Evolutionary conservation across 53 echinoderm and acorn worm genomes (phyloP).

Genomic region (Glandiceps talaboti): DNA sequence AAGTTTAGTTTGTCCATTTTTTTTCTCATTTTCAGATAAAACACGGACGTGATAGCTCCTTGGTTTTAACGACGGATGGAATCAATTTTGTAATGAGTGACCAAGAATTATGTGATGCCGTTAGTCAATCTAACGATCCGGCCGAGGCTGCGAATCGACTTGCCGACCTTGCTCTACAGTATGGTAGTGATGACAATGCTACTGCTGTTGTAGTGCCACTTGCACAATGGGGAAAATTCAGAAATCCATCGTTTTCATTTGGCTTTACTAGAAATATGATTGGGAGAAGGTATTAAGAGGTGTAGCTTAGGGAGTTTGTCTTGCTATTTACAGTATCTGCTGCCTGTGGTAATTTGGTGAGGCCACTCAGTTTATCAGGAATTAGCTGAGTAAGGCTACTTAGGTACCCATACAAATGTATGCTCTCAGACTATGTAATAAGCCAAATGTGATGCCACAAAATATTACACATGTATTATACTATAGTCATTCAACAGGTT

Average conservation of each 20-base stretch:
- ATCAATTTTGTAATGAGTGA: conserved; percentile 91
- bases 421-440: too few relatives aligned
- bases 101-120: conserved; percentile 71
- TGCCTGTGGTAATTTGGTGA: too few relatives aligned
- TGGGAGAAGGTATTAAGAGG: not conserved
- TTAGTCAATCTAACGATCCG: conserved; percentile 56
- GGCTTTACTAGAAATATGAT: not conserved
- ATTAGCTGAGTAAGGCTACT: too few relatives aligned
- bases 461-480: too few relatives aligned
- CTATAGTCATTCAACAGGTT: too few relatives aligned
- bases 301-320: too few relatives aligned
- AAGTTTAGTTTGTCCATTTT: too few relatives aligned
- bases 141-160: conserved; percentile 53
- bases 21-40: conserved; percentile 37
- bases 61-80: conserved; percentile 71
- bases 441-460: too few relatives aligned
- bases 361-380: too few relatives aligned
- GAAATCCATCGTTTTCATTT: not conserved
- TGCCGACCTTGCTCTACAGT: conserved; percentile 88
- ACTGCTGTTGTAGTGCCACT: conserved; percentile 70
- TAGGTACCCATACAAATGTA: too few relatives aligned
- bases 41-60: conserved; percentile 72
- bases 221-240: conserved; percentile 56
- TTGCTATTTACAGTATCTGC: too few relatives aligned
- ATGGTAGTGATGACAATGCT: conserved; percentile 92